These are phyloP conservation scores for Uloborus plumipes DNA, from an alignment of 2,888 invertebrate species.

Conservation along the genomic window DNA sequence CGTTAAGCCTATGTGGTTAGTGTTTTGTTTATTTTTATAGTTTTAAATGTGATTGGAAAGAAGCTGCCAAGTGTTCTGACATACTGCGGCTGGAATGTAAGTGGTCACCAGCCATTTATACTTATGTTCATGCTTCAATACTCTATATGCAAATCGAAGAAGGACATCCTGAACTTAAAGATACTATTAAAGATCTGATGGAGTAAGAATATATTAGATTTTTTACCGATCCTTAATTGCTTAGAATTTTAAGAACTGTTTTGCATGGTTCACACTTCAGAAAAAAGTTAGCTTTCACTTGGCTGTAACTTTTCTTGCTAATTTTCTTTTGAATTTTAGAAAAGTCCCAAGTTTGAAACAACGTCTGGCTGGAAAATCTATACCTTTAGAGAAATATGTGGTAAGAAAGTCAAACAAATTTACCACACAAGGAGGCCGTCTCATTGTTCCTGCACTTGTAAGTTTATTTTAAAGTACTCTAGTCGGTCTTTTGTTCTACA, in stretches of 20 bases:
- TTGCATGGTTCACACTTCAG: no score
- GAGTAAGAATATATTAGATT: conserved; percentile 22
- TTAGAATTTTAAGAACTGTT: no score
- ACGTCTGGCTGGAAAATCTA: conserved; percentile 93
- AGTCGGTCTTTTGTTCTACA: background rate
- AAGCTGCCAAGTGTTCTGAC: conserved; percentile 81
- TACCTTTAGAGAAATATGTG: conserved; percentile 97
- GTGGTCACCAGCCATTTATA: conserved; percentile 94
- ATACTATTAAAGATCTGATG: conserved; percentile 73
- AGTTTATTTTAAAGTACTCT: conserved; percentile 62
- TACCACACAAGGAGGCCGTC: conserved; percentile 79
- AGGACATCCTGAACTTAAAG: conserved; percentile 64
- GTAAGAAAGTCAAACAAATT: conserved; percentile 86
- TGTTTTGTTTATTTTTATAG: conserved; percentile 66
- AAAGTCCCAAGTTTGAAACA: conserved; percentile 87
- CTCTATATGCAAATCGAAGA: conserved; percentile 80
- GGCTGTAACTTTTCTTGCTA: background rate
- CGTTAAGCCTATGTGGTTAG: no score
- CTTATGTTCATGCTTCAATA: conserved; percentile 89
- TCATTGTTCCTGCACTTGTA: conserved; percentile 84
- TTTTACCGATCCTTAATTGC: background rate
- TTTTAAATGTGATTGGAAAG: conserved; percentile 80
- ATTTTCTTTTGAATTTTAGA: conserved; percentile 72
- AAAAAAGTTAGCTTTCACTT: no score
- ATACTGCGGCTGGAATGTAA: conserved; percentile 82